Conservation (phyloP, 2,888 invertebrate genomes). For the Trisateles emortualis region DNA sequence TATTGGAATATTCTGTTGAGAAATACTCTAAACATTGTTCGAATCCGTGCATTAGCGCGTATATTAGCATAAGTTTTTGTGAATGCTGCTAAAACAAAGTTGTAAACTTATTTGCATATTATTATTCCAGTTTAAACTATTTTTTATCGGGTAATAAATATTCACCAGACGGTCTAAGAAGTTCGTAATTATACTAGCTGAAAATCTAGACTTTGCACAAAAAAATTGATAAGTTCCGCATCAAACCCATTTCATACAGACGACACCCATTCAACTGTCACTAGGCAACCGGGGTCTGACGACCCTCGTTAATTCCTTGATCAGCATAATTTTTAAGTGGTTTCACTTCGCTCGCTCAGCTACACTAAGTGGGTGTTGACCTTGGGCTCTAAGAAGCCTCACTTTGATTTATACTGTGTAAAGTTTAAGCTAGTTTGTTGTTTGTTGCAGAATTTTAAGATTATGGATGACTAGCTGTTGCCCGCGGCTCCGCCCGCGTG, state of each 20-base stretch:
- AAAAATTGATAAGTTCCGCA: neutral
- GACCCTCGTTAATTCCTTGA: conserved; percentile 18
- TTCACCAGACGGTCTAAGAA: neutral
- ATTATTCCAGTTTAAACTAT: too few species aligned
- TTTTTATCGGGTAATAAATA: too few species aligned
- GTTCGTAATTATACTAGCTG: neutral
- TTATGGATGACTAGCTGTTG: too few species aligned
- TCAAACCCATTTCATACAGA: conserved; percentile 8
- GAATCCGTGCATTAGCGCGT: too few species aligned
- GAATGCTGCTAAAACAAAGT: too few species aligned
- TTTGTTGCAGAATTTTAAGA: neutral
- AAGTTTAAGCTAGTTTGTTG: conserved; percentile 1
- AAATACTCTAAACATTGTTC: too few species aligned
- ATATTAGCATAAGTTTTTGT: too few species aligned
- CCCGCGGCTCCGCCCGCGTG: too few species aligned
- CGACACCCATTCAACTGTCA: conserved; percentile 8
- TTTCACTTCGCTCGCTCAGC: conserved; percentile 10
- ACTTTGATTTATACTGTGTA: conserved; percentile 9
- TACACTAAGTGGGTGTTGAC: conserved; percentile 12
- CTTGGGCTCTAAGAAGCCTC: conserved; percentile 3
- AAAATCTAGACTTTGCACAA: neutral
- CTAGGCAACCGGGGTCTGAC: conserved; percentile 4
- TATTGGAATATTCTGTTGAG: too few species aligned
- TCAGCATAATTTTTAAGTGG: conserved; percentile 24
- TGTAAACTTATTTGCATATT: too few species aligned